Evolutionary conservation across 2,888 invertebrate genomes (phyloP), one percentile per base, ranked within the genome.

Genomic region (Slavum lentiscoides): DNA sequence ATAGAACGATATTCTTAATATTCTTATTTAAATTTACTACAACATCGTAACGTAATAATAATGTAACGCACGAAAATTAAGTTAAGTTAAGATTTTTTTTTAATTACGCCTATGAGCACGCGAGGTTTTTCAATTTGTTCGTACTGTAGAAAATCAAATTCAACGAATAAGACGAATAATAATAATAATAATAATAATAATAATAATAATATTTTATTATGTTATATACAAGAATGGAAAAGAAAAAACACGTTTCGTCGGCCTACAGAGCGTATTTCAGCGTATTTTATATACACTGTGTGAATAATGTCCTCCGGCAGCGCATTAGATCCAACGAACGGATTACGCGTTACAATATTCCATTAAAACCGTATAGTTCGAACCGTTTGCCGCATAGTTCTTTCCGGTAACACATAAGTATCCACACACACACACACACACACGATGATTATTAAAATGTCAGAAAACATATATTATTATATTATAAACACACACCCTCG

Each of bases 381-480:
- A 68, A 30, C 21, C 0, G 5, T 21, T 67, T 61, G n/a, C 61
- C n/a, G 17, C 17, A 37, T 62, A 49, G n/a, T 68, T 30, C n/a
- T 30, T 9, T 30, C 30, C 30, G 30, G 30, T 30, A 2, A 30
- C 30, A 30, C 30, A 30, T 30, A 30, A 30, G 30, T 30, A n/a
- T n/a, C n/a, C n/a, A n/a, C n/a, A n/a, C n/a, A n/a, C 30, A 30
- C 4, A 1, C 30, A 30, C 6, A 15, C 66, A 39, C 55, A 74
- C 23, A 21, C 17, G 59, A 67, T 58, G 58, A 58, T 75, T 67
- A 76, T 76, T 69, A 69, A 59, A 68, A 68, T 30, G 59, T 76
- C 39, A 69, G 13, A 59, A 68, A 68, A 61, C 30, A 55, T 64
- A 76, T 68, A 68, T 30, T 30, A 9, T 43, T 43, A 43, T 68